A percentile compares a stretch with the other conserved stretches of the same genome.
These are phyloP conservation scores for Porphyrio hochstetteri DNA, from an alignment of 2,113 vertebrate genomes.

Conservation along the genomic window DNA sequence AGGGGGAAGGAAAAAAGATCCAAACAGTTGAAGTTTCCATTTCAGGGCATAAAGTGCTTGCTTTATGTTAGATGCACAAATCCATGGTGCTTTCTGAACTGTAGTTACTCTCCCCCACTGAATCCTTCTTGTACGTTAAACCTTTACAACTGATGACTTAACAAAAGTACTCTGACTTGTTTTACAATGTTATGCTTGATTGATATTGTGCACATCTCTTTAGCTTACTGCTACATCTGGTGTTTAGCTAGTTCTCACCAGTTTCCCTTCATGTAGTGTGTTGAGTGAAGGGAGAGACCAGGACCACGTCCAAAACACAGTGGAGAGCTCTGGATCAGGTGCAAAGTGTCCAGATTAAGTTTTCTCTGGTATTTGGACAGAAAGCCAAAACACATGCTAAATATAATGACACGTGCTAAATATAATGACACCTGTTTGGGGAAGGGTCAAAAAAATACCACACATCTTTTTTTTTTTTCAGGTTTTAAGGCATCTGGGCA, in stretches of 20 bases:
- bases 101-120: neutral
- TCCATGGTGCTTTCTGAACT: neutral
- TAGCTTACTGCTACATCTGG: neutral
- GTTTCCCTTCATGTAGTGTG: rapidly evolving
- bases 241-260: neutral
- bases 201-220: neutral
- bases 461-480: neutral
- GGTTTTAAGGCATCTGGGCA: neutral
- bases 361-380: neutral
- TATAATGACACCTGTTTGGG: neutral
- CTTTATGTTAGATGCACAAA: neutral
- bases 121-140: neutral
- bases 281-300: neutral
- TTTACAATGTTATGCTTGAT: neutral
- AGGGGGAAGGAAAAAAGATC: neutral
- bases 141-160: neutral
- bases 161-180: neutral
- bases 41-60: neutral
- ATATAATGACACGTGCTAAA: neutral
- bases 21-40: neutral
- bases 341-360: neutral
- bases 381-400: neutral
- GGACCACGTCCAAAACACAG: neutral
- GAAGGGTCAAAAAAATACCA: neutral
- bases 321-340: neutral